These are phyloP conservation scores for Pseudanteris insignis DNA, from an alignment of 2,888 invertebrate species.

Conservation along the genomic window DNA sequence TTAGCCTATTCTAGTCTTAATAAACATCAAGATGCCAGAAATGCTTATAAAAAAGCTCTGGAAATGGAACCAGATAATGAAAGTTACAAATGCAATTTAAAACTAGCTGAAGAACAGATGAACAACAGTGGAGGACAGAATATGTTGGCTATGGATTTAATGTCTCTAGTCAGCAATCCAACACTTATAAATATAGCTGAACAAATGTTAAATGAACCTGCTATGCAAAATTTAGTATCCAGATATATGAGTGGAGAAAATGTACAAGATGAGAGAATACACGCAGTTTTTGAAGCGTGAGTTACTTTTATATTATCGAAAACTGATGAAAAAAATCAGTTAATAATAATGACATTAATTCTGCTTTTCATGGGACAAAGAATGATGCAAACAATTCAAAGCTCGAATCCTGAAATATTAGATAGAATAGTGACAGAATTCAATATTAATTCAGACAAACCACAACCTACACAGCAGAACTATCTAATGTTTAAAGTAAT, in stretches of 20 bases:
- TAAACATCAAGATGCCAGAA: conserved; percentile 83
- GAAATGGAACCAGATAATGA: conserved; percentile 93
- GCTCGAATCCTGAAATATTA: conserved; percentile 79
- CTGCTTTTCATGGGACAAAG: conserved; percentile 75
- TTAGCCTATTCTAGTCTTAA: conserved; percentile 86
- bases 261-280: conserved; percentile 61
- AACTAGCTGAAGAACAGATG: conserved; percentile 79
- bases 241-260: conserved; percentile 69
- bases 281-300: conserved; percentile 69
- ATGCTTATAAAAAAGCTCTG: conserved; percentile 87
- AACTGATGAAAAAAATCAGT: too few species aligned
- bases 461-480: too few species aligned
- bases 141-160: conserved; percentile 68
- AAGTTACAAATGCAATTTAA: conserved; percentile 86
- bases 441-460: not conserved
- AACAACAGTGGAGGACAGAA: conserved; percentile 42
- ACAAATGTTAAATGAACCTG: conserved; percentile 85
- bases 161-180: conserved; percentile 80
- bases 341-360: not conserved
- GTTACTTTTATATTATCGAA: conserved; percentile 46
- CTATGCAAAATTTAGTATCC: conserved; percentile 80
- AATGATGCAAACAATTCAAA: conserved; percentile 83
- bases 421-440: not conserved
- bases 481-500: too few species aligned
- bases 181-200: conserved; percentile 85